Evolutionary conservation across 2,888 invertebrate species (phyloP), one percentile per base, ranked within the genome.

Genomic region (Pelosia muscerda): DNA sequence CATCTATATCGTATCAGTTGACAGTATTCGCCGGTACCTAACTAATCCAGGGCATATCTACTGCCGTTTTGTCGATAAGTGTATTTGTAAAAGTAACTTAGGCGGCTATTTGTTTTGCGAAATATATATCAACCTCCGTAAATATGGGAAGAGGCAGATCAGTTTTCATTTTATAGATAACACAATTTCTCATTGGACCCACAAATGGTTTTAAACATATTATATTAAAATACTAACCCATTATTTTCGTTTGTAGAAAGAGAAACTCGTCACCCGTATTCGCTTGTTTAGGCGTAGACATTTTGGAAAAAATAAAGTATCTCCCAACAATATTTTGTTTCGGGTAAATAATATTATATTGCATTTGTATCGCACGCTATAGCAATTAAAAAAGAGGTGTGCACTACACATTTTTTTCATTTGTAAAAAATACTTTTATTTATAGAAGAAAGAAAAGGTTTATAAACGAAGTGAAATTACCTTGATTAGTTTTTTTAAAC

Each of bases 211-310:
- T 53, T 67, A 69, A 61, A 64, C 9, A 67, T 73, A 65, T 53
- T 64, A 49, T 74, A 68, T 63, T 57, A 70, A 63, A 68, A 59
- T 78, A 90, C 90, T 91, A 89, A 91, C 87, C 76, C 78, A 74
- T 72, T 78, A 78, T 88, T 89, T 89, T 84, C 82, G 82, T 92
- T 95, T 93, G 88, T 95, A 95, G 95, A 92, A 90, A 92, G 92
- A 92, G 84, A 93, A 89, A 86, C 81, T 95, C 86, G 83, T 88
- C 85, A 91, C 88, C 83, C 94, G 95, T 91, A 88, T 95, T 88
- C 89, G 94, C 93, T 94, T 94, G 83, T 84, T 94, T 93, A 94
- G 91, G 85, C 93, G 92, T 92, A 94, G 92, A 93, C 92, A 92
- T 92, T 92, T 94, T 88, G 93, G 91, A 84, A 93, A 92, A 90